Evolutionary conservation across 2,113 vertebrate genomes (phyloP), one percentile per base, ranked within the genome.

Genomic region (Solea senegalensis): DNA sequence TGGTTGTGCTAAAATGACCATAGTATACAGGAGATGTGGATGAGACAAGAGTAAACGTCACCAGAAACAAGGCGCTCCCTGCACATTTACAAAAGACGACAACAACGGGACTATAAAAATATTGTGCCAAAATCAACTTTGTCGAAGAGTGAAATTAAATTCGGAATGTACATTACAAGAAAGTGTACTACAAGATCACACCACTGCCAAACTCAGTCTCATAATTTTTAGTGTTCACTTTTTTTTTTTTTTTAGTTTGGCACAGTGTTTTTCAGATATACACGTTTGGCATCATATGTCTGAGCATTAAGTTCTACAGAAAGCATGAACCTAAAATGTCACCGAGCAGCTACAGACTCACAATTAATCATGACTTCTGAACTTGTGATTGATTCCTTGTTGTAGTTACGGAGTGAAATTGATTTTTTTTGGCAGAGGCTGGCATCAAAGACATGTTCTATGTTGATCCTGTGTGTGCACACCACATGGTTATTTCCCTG

Each of bases 1-100:
- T 65, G 41, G 60, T 66, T 78, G 72, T 72, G 76, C 76, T 88
- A 78, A 86, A 78, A 82, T 69, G 63, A 78, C 77, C 72, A 76
- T 50, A 82, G 83, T 80, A 83, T 85, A 77, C 34, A 34, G 34
- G 3, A 34, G 65, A 81, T 82, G 83, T 65, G 76, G 80, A 86
- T 83, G 78, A 68, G 16, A 44, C 34, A 62, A 61, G 57, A 82
- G 70, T 82, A 80, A 88, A 82, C 73, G 16, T 78, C 76, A 80
- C 82, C 81, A 66, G 80, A 43, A 86, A 83, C 86, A 86, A 88
- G 86, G 90, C 55, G 64, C 64, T 86, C 66, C 71, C 80, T 78
- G 78, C 74, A 83, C 76, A 85, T 72, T 27, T 7, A 59, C 15
- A 14, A 69, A 65, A 66, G 69, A 76, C 75, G 2, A 66, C 67